Evolutionary conservation across 1,140 invertebrate genomes (phyloP).

Genomic region (Bombus impatiens): DNA sequence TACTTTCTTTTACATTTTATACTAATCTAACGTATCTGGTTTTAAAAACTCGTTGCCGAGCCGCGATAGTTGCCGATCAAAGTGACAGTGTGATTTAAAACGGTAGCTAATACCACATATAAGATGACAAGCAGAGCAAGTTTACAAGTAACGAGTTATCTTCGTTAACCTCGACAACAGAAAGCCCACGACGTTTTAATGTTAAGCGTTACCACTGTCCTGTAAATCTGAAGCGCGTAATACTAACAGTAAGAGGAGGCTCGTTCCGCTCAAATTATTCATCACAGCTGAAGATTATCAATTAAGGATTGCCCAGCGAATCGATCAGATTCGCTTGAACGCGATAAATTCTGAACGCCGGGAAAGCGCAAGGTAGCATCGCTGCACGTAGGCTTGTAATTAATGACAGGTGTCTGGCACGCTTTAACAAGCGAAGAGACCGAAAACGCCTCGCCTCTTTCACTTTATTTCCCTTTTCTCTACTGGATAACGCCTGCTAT

Average conservation of each 20-base stretch:
- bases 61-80: neutral
- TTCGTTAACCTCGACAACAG: neutral
- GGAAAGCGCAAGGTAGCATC: neutral
- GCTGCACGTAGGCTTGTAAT: conserved; percentile 24
- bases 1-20: no score
- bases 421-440: conserved; percentile 39
- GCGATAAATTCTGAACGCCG: conserved; percentile 13
- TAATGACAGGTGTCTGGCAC: conserved; percentile 42
- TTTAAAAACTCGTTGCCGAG: neutral
- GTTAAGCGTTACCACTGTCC: neutral
- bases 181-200: neutral
- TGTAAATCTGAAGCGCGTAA: neutral
- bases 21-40: neutral
- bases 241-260: neutral
- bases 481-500: neutral
- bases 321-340: neutral
- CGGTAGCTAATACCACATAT: neutral
- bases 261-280: neutral
- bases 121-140: neutral
- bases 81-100: neutral
- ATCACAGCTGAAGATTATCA: neutral
- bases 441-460: conserved; percentile 5
- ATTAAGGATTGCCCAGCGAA: conserved; percentile 3
- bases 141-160: neutral
- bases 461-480: neutral